These are phyloP conservation scores for Nettapus auritus DNA, from an alignment of 2,113 vertebrate genomes.

Conservation along the genomic window DNA sequence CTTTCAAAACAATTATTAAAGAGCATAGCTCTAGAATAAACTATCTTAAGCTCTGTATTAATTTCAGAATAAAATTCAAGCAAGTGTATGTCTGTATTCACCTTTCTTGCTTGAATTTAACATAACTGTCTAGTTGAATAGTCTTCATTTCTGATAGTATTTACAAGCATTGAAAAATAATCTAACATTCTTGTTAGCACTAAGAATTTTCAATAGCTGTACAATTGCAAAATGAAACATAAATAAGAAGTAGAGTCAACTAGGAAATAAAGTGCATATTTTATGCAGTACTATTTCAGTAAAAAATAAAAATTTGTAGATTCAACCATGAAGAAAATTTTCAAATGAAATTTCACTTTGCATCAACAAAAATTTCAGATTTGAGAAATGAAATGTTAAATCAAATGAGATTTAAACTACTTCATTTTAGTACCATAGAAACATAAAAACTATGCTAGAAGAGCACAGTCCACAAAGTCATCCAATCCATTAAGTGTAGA, in stretches of 20 bases:
- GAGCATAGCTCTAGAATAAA: neutral
- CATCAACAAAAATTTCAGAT: neutral
- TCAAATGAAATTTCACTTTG: neutral
- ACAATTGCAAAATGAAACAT: slow-evolving; percentile 49
- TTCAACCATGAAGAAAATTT: neutral
- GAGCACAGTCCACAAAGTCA: neutral
- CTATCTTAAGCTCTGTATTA: neutral
- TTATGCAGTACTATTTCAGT: neutral
- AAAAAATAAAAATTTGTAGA: neutral
- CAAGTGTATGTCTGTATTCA: neutral
- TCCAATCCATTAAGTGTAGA: neutral
- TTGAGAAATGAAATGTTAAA: neutral
- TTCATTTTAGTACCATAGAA: neutral
- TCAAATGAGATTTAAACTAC: neutral
- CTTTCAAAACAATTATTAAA: neutral
- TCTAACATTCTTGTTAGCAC: slow-evolving; percentile 32
- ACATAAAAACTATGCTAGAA: neutral
- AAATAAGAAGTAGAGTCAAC: slow-evolving; percentile 46
- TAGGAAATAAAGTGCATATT: neutral
- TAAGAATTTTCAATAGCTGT: slow-evolving; percentile 45
- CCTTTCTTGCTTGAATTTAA: neutral
- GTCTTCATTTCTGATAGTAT: neutral
- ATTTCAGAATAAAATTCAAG: neutral
- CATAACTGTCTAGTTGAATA: neutral
- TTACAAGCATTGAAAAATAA: slow-evolving; percentile 52